Conservation (phyloP, 2,113 vertebrate species). For the Argyrosomus japonicus region DNA sequence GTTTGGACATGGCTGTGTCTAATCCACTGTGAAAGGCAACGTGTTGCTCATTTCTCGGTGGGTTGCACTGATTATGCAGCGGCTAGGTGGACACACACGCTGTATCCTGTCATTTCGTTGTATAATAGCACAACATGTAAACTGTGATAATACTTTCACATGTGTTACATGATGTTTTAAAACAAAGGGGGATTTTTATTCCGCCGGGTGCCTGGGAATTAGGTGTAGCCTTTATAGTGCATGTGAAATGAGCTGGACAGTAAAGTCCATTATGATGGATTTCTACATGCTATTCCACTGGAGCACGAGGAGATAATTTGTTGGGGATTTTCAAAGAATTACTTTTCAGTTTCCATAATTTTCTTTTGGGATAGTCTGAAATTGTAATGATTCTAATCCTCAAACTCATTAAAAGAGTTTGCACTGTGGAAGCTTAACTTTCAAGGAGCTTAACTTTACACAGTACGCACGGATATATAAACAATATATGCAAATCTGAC, state of each 20-base stretch:
- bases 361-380: conserved; percentile 56
- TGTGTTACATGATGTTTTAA: conserved; percentile 4
- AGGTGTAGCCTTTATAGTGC: conserved; percentile 4
- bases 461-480: conserved; percentile 26
- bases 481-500: conserved; percentile 27
- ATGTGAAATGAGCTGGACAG: conserved; percentile 18
- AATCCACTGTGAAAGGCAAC: conserved; percentile 71
- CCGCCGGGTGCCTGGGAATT: background rate
- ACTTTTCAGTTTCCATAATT: conserved; percentile 63
- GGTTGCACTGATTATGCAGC: conserved; percentile 59
- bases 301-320: conserved; percentile 52
- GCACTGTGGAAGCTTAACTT: conserved; percentile 54
- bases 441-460: conserved; percentile 59
- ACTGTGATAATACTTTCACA: conserved; percentile 12
- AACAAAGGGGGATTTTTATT: conserved; percentile 8
- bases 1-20: conserved; percentile 62
- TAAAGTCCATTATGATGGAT: conserved; percentile 37
- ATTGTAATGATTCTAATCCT: conserved; percentile 71
- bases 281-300: conserved; percentile 23
- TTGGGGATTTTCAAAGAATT: conserved; percentile 62
- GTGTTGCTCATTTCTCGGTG: conserved; percentile 63
- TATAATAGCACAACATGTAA: conserved; percentile 2
- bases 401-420: conserved; percentile 73
- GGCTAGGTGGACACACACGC: conserved; percentile 39
- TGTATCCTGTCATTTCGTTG: background rate